A percentile compares a stretch with the other conserved stretches of the same genome.
phyloP scores from a whole-genome alignment of 2,113 vertebrate genomes.

The Maccullochella peelii region DNA sequence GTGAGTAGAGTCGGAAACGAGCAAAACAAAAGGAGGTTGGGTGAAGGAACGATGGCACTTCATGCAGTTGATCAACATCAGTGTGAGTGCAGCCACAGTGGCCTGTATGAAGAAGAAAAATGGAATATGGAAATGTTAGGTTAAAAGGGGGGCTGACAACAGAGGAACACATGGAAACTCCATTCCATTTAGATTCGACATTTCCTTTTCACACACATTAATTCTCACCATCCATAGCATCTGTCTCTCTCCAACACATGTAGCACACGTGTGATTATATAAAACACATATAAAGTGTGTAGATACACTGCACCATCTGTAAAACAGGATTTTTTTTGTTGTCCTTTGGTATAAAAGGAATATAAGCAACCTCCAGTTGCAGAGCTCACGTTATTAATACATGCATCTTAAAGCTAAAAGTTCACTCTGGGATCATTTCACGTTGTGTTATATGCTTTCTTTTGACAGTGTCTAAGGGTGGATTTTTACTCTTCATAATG shows the following conservation, averaged over 20 bases:
- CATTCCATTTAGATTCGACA: constrained; percentile 16
- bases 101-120: constrained; percentile 17
- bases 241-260: not conserved
- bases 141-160: constrained; percentile 11
- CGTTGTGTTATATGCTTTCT: not conserved
- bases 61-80: constrained; percentile 67
- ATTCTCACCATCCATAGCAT: not conserved
- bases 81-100: constrained; percentile 51
- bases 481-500: not conserved
- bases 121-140: constrained; percentile 23
- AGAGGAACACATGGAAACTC: constrained; percentile 13
- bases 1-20: not conserved
- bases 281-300: not conserved
- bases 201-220: not conserved
- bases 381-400: not conserved
- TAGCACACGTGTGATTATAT: not conserved
- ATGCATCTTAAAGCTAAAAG: not conserved
- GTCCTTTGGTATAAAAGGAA: not conserved
- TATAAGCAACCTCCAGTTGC: not conserved
- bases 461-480: not conserved
- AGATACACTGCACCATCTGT: not conserved
- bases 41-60: constrained; percentile 31
- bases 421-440: not conserved
- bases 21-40: constrained; percentile 39
- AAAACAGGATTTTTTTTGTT: not conserved